Percentiles rank a stretch among this genome's conserved stretches.
phyloP scores from a whole-genome alignment of 2,888 invertebrate species.

The Chorisops tibialis region DNA sequence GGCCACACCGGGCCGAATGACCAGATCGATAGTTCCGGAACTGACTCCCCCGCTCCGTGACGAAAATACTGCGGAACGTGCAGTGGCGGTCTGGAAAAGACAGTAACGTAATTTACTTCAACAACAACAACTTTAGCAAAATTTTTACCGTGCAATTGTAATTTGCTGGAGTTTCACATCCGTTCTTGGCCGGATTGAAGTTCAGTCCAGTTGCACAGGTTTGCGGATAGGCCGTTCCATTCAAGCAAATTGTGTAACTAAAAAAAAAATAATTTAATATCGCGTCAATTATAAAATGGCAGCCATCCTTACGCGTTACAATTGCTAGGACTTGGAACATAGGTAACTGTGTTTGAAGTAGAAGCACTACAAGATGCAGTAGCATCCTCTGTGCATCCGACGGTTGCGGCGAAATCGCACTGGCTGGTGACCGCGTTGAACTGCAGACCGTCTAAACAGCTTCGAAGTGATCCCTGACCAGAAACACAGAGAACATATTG shows the following conservation, averaged over 20 bases:
- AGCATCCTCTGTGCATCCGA: conserved; percentile 43
- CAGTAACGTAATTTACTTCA: no score
- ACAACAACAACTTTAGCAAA: no score
- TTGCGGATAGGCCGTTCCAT: conserved; percentile 39
- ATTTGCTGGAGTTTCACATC: conserved; percentile 43
- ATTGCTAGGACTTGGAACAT: conserved; percentile 39
- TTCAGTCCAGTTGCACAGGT: conserved; percentile 42
- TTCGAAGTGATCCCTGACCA: conserved; percentile 38
- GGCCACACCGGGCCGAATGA: conserved; percentile 16
- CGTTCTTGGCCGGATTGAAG: conserved; percentile 38
- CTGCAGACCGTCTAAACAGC: conserved; percentile 44
- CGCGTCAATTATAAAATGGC: not conserved
- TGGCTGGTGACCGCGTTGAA: conserved; percentile 45
- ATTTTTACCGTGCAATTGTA: conserved; percentile 41
- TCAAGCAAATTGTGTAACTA: conserved; percentile 42
- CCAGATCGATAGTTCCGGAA: no score
- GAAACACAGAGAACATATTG: conserved; percentile 45
- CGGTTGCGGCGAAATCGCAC: conserved; percentile 45
- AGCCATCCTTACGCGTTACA: conserved; percentile 40
- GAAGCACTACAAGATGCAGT: not conserved
- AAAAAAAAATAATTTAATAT: not conserved
- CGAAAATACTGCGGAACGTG: no score
- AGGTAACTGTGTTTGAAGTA: conserved; percentile 36
- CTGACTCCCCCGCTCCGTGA: no score
- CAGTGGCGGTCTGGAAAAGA: no score